These are phyloP conservation scores for Tonatia bakeri DNA, from an alignment of 2,113 vertebrate species.

Conservation along the genomic window DNA sequence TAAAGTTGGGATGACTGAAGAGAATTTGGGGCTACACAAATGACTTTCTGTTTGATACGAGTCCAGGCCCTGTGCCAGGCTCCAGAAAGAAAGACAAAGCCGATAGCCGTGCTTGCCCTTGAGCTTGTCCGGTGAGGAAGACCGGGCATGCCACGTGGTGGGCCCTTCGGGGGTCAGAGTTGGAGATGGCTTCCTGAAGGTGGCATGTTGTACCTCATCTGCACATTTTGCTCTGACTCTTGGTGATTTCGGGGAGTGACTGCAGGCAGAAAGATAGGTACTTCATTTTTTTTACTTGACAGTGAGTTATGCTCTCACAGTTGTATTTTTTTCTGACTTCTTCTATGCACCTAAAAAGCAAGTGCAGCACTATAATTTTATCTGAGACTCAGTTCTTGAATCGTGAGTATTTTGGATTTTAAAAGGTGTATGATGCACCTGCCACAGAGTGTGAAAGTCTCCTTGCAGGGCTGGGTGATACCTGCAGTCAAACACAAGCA, in stretches of 20 bases:
- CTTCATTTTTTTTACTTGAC: background rate
- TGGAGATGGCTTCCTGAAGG: background rate
- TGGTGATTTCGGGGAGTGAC: background rate
- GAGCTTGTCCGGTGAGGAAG: background rate
- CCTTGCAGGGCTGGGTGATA: too few relatives aligned
- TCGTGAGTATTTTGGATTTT: background rate
- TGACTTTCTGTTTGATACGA: background rate
- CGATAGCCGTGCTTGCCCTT: background rate
- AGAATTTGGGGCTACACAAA: background rate
- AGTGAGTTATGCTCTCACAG: background rate
- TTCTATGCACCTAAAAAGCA: background rate
- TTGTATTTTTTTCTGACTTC: background rate
- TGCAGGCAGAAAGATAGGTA: background rate
- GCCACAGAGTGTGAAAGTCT: too few relatives aligned
- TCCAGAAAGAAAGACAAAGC: background rate
- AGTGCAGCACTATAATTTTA: background rate
- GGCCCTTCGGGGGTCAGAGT: background rate
- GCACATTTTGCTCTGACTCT: background rate
- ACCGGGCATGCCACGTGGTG: background rate
- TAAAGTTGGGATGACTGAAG: background rate
- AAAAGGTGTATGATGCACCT: background rate
- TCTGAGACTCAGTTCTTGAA: background rate
- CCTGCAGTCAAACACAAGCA: background rate
- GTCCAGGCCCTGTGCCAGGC: background rate
- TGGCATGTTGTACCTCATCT: background rate